Evolutionary conservation across 1,140 invertebrate genomes (phyloP).

Genomic region (Leptopilina clavipes): DNA sequence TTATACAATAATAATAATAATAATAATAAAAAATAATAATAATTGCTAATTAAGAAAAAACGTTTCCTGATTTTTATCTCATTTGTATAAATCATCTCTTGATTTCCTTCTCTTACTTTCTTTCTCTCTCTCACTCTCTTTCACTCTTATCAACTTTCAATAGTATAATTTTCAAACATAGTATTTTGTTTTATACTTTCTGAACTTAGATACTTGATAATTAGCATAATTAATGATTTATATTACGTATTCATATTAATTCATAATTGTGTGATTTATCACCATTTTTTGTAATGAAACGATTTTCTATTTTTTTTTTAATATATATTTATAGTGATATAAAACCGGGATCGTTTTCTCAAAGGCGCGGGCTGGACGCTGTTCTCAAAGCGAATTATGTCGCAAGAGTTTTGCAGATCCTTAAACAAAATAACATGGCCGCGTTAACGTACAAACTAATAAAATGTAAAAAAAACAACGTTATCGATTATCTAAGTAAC

Average conservation of each 20-base stretch:
- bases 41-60: background rate
- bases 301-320: slow-evolving; percentile 3
- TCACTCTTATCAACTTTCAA: background rate
- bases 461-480: slow-evolving; percentile 76
- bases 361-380: slow-evolving; percentile 36
- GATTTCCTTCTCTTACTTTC: slow-evolving; percentile 5
- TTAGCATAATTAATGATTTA: background rate
- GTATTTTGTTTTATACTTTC: slow-evolving; percentile 32
- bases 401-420: slow-evolving; percentile 63
- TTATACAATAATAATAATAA: background rate
- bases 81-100: slow-evolving; percentile 33
- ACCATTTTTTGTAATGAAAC: background rate
- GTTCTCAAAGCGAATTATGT: slow-evolving; percentile 58
- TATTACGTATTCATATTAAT: no score
- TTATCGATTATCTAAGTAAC: slow-evolving; percentile 75
- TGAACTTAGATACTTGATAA: background rate
- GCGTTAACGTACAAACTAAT: slow-evolving; percentile 75
- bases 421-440: slow-evolving; percentile 74
- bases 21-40: background rate
- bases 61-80: slow-evolving; percentile 22
- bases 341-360: slow-evolving; percentile 29
- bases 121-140: background rate
- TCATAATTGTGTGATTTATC: no score
- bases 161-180: slow-evolving; percentile 15
- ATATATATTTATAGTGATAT: slow-evolving; percentile 1